Evolutionary conservation across 2,113 vertebrate genomes (phyloP).

Genomic region (Apteryx owenii): DNA sequence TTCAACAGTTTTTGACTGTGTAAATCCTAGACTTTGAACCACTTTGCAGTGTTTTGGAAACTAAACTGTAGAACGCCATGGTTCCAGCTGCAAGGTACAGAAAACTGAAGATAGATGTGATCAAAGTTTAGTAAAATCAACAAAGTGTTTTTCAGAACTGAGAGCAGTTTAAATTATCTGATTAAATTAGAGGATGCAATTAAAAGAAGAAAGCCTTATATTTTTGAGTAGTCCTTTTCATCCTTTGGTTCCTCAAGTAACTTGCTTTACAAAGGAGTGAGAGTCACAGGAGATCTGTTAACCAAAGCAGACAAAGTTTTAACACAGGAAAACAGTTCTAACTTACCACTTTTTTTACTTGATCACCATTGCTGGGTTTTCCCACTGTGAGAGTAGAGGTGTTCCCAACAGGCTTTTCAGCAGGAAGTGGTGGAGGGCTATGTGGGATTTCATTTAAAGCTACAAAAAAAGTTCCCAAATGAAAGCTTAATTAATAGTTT

Average conservation of each 20-base stretch:
- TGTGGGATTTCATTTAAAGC: constrained; percentile 76
- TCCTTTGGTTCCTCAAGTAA: neutral
- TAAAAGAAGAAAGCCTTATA: neutral
- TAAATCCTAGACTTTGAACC: neutral
- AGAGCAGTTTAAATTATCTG: constrained; percentile 7
- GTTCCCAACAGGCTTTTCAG: constrained; percentile 86
- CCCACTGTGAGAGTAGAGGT: constrained; percentile 42
- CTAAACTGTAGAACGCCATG: neutral
- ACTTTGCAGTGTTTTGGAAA: neutral
- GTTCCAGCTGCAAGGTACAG: neutral
- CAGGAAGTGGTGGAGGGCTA: constrained; percentile 83
- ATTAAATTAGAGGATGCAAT: neutral
- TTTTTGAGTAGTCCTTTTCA: neutral
- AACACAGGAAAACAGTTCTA: neutral
- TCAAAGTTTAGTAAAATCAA: constrained; percentile 26
- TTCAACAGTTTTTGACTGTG: neutral
- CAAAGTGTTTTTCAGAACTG: neutral
- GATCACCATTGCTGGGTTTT: constrained; percentile 59
- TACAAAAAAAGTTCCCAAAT: constrained; percentile 61
- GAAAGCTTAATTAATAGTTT: neutral
- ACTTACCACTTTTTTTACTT: constrained; percentile 72
- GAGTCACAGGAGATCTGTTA: neutral
- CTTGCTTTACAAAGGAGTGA: neutral
- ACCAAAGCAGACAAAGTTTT: neutral
- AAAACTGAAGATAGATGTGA: constrained; percentile 20